Conservation (phyloP, 92 coral and sea anemone species). For the Meandrina meandrites region DNA sequence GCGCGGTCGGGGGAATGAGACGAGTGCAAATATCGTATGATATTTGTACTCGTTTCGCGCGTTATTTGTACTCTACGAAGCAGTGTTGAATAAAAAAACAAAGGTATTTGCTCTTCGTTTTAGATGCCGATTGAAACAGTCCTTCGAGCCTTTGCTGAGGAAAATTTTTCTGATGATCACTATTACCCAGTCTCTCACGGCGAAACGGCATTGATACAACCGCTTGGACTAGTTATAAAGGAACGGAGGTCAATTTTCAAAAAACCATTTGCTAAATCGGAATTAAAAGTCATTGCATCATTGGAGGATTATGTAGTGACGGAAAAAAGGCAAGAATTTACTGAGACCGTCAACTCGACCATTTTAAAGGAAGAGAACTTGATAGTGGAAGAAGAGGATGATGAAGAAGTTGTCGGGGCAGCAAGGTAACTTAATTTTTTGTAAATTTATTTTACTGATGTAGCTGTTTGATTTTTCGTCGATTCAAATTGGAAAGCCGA, state of each 20-base stretch:
- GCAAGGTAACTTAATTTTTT: neutral
- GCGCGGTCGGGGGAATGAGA: no score
- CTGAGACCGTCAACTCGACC: neutral
- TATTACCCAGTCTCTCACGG: constrained; percentile 14
- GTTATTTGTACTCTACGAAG: no score
- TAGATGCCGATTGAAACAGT: neutral
- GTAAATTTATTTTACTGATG: neutral
- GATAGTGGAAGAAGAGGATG: neutral
- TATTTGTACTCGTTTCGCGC: no score
- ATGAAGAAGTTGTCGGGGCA: neutral
- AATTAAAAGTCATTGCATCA: neutral
- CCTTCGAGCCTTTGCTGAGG: neutral
- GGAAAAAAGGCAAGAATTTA: neutral
- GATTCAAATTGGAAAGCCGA: no score
- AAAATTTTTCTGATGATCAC: neutral
- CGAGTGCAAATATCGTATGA: no score
- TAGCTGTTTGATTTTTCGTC: neutral
- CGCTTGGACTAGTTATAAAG: neutral
- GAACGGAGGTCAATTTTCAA: neutral
- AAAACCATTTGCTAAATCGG: neutral
- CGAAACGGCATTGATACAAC: no score
- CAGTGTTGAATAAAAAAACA: no score
- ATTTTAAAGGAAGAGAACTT: no score
- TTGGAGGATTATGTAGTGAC: neutral
- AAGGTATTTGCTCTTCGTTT: neutral